These are phyloP conservation scores for Luidia sarsii DNA, from an alignment of 53 echinoderm and acorn worm genomes.

Conservation along the genomic window DNA sequence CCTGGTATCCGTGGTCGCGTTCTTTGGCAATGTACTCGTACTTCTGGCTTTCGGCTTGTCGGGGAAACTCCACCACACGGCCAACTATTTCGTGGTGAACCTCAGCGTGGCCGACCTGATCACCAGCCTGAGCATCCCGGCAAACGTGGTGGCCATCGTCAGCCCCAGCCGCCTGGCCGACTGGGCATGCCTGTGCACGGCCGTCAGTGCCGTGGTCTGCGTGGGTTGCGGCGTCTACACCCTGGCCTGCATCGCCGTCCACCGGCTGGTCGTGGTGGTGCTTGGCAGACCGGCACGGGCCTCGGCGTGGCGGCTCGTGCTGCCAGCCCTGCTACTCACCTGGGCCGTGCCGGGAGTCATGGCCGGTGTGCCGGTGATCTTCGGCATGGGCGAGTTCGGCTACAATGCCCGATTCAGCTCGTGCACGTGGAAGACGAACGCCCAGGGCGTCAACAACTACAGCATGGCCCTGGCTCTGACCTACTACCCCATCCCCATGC, in stretches of 20 bases:
- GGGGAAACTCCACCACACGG: conserved; percentile 28
- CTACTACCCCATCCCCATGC: conserved; percentile 41
- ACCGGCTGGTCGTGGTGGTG: conserved; percentile 17
- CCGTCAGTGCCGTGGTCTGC: conserved; percentile 23
- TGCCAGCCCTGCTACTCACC: conserved; percentile 3
- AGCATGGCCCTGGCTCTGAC: conserved; percentile 22
- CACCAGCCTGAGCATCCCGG: conserved; percentile 28
- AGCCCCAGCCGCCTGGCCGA: not conserved
- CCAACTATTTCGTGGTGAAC: conserved; percentile 45
- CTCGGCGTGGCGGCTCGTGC: not conserved
- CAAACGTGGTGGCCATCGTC: conserved; percentile 23
- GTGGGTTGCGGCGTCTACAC: conserved; percentile 49
- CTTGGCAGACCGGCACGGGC: not conserved
- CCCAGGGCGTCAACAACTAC: not conserved
- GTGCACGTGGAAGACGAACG: conserved; percentile 30
- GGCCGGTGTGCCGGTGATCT: conserved; percentile 26
- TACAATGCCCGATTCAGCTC: conserved; percentile 39
- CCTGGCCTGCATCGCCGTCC: conserved; percentile 34
- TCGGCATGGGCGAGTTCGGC: conserved; percentile 51
- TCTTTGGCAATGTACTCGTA: conserved; percentile 21
- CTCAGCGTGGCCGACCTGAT: conserved; percentile 51
- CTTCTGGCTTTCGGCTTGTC: conserved; percentile 14
- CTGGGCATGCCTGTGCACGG: conserved; percentile 4
- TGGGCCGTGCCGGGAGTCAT: conserved; percentile 24
- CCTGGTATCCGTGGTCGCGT: not conserved